A percentile compares a stretch with the other conserved stretches of the same genome.
phyloP scores from a whole-genome alignment of 2,797 vertebrate genomes.

The Gila robusta region DNA sequence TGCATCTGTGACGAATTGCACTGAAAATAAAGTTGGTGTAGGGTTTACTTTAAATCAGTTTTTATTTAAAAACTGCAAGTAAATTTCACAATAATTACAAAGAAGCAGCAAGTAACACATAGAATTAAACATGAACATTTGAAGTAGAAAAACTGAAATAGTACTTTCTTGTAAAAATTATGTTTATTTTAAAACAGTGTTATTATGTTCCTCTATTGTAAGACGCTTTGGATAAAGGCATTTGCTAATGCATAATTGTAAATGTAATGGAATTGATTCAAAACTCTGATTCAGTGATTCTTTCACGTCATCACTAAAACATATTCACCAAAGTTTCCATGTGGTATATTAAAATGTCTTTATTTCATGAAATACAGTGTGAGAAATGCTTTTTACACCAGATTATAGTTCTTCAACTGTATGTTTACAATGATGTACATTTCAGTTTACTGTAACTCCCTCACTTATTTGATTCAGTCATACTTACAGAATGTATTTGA shows the following conservation, averaged over 20 bases:
- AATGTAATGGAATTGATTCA: background rate
- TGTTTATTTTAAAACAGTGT: background rate
- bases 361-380: background rate
- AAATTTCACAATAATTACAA: background rate
- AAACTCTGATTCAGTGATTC: background rate
- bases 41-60: background rate
- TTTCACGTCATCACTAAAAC: background rate
- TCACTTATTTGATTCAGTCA: constrained; percentile 2
- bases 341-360: background rate
- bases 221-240: background rate
- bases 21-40: background rate
- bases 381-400: background rate
- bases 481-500: background rate
- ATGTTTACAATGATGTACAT: background rate
- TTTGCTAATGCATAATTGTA: background rate
- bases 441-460: constrained; percentile 2
- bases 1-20: background rate
- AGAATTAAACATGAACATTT: background rate
- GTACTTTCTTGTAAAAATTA: too few relatives aligned
- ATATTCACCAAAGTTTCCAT: background rate
- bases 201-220: background rate
- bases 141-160: background rate
- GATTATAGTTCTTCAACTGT: too few relatives aligned
- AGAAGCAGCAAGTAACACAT: background rate
- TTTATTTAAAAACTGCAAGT: background rate